Percentiles rank a stretch among this genome's conserved stretches.
These are phyloP conservation scores for Metellina segmentata DNA, from an alignment of 2,888 invertebrate species.

Conservation along the genomic window DNA sequence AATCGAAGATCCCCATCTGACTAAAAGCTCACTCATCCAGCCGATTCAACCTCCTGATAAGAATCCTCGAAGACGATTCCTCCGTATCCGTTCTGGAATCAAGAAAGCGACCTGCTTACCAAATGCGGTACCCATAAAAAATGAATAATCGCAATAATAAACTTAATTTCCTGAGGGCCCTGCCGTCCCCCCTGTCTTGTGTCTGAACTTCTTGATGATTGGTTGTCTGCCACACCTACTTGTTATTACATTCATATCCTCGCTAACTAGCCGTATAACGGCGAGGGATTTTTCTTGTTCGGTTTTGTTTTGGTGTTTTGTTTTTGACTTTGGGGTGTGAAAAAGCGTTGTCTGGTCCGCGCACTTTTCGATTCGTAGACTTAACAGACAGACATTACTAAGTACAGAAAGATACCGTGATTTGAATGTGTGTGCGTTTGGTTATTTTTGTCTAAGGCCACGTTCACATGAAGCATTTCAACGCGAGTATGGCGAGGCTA, in stretches of 20 bases:
- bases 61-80: too few relatives aligned
- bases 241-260: conserved; percentile 47
- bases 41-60: too few relatives aligned
- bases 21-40: too few relatives aligned
- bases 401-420: too few relatives aligned
- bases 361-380: too few relatives aligned
- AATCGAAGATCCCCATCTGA: too few relatives aligned
- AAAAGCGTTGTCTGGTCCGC: too few relatives aligned
- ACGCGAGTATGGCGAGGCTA: too few relatives aligned
- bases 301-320: background rate
- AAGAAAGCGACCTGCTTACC: background rate
- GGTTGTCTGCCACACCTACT: conserved; percentile 55
- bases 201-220: conserved; percentile 12
- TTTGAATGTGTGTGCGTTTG: too few relatives aligned
- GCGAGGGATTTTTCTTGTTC: conserved; percentile 5
- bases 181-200: background rate
- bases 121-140: background rate
- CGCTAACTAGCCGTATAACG: conserved; percentile 49
- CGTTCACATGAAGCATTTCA: too few relatives aligned
- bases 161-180: background rate
- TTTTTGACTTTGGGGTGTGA: background rate
- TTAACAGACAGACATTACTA: too few relatives aligned
- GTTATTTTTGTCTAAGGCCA: too few relatives aligned
- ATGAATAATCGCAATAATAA: background rate
- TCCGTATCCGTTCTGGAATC: background rate